phyloP scores from a whole-genome alignment of 1,140 invertebrate genomes.

The Pachyrhynchus sulphureomaculatus region DNA sequence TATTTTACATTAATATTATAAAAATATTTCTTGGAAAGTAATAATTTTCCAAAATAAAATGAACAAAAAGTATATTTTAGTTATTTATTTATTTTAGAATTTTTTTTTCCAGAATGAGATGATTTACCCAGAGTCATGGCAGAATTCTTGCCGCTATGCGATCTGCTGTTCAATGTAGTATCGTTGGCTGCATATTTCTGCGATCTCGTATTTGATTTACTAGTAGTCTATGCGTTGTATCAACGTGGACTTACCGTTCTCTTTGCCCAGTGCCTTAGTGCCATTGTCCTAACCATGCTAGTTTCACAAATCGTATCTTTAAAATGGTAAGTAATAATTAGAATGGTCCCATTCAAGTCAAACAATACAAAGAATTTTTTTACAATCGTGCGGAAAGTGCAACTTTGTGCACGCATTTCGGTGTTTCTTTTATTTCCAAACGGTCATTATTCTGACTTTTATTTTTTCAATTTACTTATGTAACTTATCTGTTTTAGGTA shows the following conservation, averaged over 20 bases:
- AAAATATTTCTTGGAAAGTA: no score
- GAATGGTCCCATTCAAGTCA: no score
- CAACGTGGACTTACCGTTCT: conserved; percentile 61
- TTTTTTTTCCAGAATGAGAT: conserved; percentile 40
- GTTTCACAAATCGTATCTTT: conserved; percentile 69
- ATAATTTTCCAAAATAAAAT: no score
- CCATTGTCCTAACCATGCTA: conserved; percentile 69
- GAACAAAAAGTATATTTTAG: no score
- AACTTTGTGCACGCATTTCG: no score
- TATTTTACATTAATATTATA: no score
- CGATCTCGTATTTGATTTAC: conserved; percentile 85
- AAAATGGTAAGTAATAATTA: conserved; percentile 49
- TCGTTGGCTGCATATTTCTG: conserved; percentile 89
- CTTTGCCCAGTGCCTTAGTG: conserved; percentile 65
- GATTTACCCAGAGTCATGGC: conserved; percentile 53
- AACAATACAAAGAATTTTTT: no score
- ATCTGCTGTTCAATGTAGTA: conserved; percentile 88
- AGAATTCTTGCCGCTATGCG: conserved; percentile 84
- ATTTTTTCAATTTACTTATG: no score
- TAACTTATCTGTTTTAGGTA: conserved; percentile 50
- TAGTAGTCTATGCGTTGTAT: conserved; percentile 79
- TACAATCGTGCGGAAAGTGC: no score
- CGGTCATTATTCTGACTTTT: no score
- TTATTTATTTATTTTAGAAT: no score
- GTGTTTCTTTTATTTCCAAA: no score